Evolutionary conservation across 1,140 invertebrate genomes (phyloP).

Genomic region (Oreohelix idahoensis): DNA sequence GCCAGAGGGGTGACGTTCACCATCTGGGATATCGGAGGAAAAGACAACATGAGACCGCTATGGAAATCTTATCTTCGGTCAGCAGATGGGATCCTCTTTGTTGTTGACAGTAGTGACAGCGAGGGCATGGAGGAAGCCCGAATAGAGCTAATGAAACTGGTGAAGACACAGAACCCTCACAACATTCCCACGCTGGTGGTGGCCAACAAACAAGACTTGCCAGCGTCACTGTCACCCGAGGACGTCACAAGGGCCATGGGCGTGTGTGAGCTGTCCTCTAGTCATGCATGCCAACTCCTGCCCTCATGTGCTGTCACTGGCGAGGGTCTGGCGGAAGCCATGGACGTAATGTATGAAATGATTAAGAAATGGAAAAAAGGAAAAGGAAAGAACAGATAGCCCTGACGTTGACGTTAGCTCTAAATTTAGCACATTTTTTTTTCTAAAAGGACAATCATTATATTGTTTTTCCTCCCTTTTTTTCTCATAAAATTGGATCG

Average conservation of each 20-base stretch:
- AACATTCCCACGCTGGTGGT: conserved; percentile 97
- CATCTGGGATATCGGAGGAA: conserved; percentile 94
- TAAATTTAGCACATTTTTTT: conserved; percentile 4
- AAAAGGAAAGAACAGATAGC: conserved; percentile 49
- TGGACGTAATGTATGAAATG: conserved; percentile 94
- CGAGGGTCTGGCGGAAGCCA: conserved; percentile 93
- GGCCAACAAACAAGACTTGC: conserved; percentile 99
- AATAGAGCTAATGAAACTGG: conserved; percentile 87
- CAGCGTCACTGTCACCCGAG: conserved; percentile 91
- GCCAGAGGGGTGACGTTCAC: conserved; percentile 77
- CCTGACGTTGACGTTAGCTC: neutral
- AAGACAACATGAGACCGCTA: conserved; percentile 98
- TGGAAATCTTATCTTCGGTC: conserved; percentile 97
- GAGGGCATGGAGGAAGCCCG: conserved; percentile 76
- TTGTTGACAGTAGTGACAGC: conserved; percentile 74
- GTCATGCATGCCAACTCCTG: conserved; percentile 88
- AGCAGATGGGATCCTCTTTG: conserved; percentile 81
- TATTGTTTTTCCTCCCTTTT: too few relatives aligned
- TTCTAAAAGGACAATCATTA: neutral
- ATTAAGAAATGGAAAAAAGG: conserved; percentile 93
- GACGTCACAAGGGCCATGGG: conserved; percentile 90
- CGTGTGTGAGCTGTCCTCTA: conserved; percentile 82
- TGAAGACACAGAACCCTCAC: conserved; percentile 89
- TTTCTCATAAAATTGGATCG: too few relatives aligned
- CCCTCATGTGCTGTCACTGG: conserved; percentile 96